Evolutionary conservation across 2,797 vertebrate genomes (phyloP), one percentile per base, ranked within the genome.

Genomic region (Gymnothorax javanicus): DNA sequence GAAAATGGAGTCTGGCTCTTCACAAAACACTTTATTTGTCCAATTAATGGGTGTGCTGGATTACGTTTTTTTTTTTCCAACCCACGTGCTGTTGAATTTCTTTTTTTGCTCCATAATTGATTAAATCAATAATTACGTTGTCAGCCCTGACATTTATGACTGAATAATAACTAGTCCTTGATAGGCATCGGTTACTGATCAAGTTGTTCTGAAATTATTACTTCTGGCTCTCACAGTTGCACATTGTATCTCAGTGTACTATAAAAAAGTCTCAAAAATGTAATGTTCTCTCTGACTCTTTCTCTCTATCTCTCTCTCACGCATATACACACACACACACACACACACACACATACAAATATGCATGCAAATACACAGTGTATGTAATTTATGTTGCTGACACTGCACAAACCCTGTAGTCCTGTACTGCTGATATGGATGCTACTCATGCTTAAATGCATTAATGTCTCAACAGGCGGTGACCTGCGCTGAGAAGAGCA

Each of bases 111-210:
- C 33, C 56, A 57, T 33, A 83, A 54, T 59, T 87, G 59, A 83
- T 67, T 83, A 84, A 83, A 87, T 83, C 82, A 83, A 87, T 87
- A 87, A 87, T 59, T 71, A 67, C 43, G 60, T 87, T 87, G 86
- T 84, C 86, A 87, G 82, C 12, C 67, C 57, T 87, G 82, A 73
- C 82, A 87, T 11, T 56, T 59, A 82, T 50, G 56, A 57, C 57
- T 83, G 57, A 83, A 83, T 83, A 83, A 56, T 50, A 85, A 67
- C 75, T 7, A 57, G 81, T 75, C 15, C 56, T 58, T 33, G 58
- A 56, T 50, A 75, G 25, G 67, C 82, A 59, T 81, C 64, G 50
- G 81, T 20, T 73, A 57, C 83, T 20, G 12, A 83, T 52, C 13
- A 23, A 79, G 33, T 62, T 86, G 62, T 87, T 83, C 82, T 62